These are phyloP conservation scores for Andrena minutula DNA, from an alignment of 2,888 invertebrate genomes.

Conservation along the genomic window DNA sequence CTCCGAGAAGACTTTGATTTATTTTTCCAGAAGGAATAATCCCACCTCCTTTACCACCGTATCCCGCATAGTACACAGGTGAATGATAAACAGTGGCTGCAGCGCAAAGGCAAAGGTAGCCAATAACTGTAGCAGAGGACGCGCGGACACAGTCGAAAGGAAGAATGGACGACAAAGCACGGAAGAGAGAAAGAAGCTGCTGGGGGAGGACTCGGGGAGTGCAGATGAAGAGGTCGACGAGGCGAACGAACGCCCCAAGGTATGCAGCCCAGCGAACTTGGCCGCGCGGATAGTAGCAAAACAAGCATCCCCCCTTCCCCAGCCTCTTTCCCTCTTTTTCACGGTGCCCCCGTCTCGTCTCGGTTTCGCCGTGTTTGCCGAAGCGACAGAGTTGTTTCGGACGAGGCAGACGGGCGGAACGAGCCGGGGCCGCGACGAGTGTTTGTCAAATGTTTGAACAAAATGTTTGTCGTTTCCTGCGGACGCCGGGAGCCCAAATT, in stretches of 20 bases:
- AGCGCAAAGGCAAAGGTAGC: not conserved
- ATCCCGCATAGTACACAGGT: constrained; percentile 10
- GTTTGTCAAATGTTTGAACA: constrained; percentile 84
- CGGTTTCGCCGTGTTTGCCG: constrained; percentile 76
- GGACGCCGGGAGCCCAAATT: constrained; percentile 77
- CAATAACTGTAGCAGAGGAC: constrained; percentile 35
- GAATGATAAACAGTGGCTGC: constrained; percentile 36
- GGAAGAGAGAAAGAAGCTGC: constrained; percentile 25
- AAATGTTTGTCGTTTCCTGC: constrained; percentile 82
- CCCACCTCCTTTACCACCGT: not conserved
- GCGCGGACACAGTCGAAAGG: constrained; percentile 7
- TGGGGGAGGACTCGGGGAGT: constrained; percentile 19
- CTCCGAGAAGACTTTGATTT: no score
- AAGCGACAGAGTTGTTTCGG: constrained; percentile 78
- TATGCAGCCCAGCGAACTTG: constrained; percentile 80
- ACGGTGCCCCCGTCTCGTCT: constrained; percentile 42
- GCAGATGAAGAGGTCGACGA: constrained; percentile 55
- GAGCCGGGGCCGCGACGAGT: constrained; percentile 74
- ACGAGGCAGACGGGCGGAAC: constrained; percentile 57
- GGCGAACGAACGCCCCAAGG: constrained; percentile 73
- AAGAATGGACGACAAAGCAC: constrained; percentile 51
- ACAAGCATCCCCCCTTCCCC: constrained; percentile 66
- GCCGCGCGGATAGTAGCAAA: constrained; percentile 79
- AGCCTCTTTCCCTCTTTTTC: constrained; percentile 39
- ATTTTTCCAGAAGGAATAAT: no score